These are phyloP conservation scores for Acipenser oxyrinchus DNA, from an alignment of 2,797 vertebrate genomes.

Conservation along the genomic window DNA sequence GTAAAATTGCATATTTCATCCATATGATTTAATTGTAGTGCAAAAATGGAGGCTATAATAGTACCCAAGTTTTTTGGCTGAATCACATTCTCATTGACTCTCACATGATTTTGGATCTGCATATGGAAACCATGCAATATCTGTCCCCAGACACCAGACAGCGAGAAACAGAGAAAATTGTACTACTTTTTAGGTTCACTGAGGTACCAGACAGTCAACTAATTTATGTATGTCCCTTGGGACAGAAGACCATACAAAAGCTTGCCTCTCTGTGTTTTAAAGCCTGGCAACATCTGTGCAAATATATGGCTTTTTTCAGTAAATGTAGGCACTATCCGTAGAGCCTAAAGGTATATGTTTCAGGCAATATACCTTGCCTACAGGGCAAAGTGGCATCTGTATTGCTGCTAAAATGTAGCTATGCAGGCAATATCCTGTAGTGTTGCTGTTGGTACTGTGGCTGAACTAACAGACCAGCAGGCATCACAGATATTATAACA, in stretches of 20 bases:
- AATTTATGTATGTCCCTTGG: constrained; percentile 43
- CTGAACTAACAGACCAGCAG: neutral
- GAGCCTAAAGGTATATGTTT: constrained; percentile 51
- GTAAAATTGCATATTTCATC: too few species aligned
- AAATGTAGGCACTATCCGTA: constrained; percentile 36
- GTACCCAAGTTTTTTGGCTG: too few species aligned
- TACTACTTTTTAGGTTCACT: constrained; percentile 36
- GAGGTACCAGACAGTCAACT: constrained; percentile 53
- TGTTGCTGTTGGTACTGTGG: neutral
- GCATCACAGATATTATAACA: neutral
- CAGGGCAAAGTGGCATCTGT: constrained; percentile 47
- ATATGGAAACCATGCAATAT: too few species aligned
- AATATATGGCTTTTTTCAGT: constrained; percentile 54
- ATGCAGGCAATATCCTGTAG: constrained; percentile 39
- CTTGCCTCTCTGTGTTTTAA: constrained; percentile 41
- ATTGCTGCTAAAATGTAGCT: constrained; percentile 42
- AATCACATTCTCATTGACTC: too few species aligned
- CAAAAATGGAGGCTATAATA: too few species aligned
- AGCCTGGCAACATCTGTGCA: constrained; percentile 64
- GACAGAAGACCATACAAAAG: constrained; percentile 40
- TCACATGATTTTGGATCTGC: too few species aligned
- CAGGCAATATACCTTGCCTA: constrained; percentile 54
- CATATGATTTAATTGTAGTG: too few species aligned
- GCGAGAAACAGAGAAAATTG: constrained; percentile 11
- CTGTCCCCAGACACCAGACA: neutral